These are phyloP conservation scores for Trinectes maculatus DNA, from an alignment of 2,113 vertebrate genomes.

Conservation along the genomic window DNA sequence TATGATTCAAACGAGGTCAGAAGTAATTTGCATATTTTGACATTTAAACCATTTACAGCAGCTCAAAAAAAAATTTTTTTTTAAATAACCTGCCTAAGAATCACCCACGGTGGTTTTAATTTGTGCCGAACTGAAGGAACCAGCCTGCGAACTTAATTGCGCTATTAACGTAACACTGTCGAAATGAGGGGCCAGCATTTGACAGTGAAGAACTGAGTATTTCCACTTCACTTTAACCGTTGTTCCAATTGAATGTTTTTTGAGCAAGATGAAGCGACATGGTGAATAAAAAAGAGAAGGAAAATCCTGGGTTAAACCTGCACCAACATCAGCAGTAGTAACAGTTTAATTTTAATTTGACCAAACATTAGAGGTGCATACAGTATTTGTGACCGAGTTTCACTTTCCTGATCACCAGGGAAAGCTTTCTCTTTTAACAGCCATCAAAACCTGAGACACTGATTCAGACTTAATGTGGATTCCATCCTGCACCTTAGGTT, in stretches of 20 bases:
- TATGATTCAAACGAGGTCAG: conserved; percentile 56
- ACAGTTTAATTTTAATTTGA: too few species aligned
- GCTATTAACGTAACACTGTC: conserved; percentile 64
- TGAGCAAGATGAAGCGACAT: conserved; percentile 33
- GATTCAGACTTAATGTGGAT: too few species aligned
- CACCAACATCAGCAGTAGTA: too few species aligned
- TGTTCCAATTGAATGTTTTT: conserved; percentile 44
- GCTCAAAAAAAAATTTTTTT: conserved; percentile 38
- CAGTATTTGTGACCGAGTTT: conserved; percentile 14
- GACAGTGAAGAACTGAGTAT: conserved; percentile 63
- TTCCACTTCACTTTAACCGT: too few species aligned
- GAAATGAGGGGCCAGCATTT: conserved; percentile 55
- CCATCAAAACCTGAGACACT: too few species aligned
- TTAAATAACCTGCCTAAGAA: conserved; percentile 45
- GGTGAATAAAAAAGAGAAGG: background rate
- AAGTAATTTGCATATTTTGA: conserved; percentile 70
- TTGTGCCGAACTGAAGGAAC: too few species aligned
- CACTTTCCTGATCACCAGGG: conserved; percentile 28
- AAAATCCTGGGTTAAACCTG: conserved; percentile 2
- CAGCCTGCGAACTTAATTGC: conserved; percentile 41
- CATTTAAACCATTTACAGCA: conserved; percentile 65
- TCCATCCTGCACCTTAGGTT: background rate
- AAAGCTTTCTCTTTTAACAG: too few species aligned
- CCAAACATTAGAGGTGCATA: conserved; percentile 27
- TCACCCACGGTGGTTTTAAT: conserved; percentile 35